These are phyloP conservation scores for Astyanax mexicanus DNA, from an alignment of 2,797 vertebrate species.

Conservation along the genomic window DNA sequence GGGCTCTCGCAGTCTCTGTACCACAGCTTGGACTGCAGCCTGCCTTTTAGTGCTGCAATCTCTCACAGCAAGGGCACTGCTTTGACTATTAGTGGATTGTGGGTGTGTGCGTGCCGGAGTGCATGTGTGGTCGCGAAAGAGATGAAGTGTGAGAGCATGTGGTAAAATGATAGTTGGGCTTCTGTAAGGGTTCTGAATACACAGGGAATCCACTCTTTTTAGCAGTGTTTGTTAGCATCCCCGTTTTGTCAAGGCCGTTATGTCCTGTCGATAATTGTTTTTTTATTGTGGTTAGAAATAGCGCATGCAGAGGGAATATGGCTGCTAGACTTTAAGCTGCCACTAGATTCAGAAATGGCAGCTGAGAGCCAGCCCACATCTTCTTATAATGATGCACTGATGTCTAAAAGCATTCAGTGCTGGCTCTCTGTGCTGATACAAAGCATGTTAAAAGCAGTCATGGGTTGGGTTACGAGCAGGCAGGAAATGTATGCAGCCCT, in stretches of 20 bases:
- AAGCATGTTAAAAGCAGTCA: conserved; percentile 57
- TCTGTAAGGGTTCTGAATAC: not conserved
- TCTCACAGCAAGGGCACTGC: conserved; percentile 57
- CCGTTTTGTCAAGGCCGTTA: conserved; percentile 14
- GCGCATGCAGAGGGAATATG: conserved; percentile 28
- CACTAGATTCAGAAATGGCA: conserved; percentile 36
- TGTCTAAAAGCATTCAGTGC: conserved; percentile 56
- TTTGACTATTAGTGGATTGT: conserved; percentile 47
- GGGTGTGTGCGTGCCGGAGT: conserved; percentile 30
- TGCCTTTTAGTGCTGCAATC: conserved; percentile 57
- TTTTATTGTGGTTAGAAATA: conserved; percentile 19
- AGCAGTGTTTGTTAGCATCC: not conserved
- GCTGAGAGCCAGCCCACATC: conserved; percentile 36
- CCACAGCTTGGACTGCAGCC: conserved; percentile 47
- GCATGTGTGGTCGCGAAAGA: conserved; percentile 8
- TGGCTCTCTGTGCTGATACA: conserved; percentile 50
- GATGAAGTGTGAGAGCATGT: conserved; percentile 11
- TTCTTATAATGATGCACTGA: conserved; percentile 54
- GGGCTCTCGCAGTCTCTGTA: conserved; percentile 44
- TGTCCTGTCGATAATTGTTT: conserved; percentile 2
- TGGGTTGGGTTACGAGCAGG: conserved; percentile 62
- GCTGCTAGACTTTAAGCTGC: conserved; percentile 30
- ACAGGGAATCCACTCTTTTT: not conserved
- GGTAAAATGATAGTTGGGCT: not conserved
- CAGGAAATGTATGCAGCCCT: conserved; percentile 65